These are phyloP conservation scores for Scaptodrosophila lebanonensis DNA, from an alignment of 1,140 invertebrate genomes.

Conservation along the genomic window DNA sequence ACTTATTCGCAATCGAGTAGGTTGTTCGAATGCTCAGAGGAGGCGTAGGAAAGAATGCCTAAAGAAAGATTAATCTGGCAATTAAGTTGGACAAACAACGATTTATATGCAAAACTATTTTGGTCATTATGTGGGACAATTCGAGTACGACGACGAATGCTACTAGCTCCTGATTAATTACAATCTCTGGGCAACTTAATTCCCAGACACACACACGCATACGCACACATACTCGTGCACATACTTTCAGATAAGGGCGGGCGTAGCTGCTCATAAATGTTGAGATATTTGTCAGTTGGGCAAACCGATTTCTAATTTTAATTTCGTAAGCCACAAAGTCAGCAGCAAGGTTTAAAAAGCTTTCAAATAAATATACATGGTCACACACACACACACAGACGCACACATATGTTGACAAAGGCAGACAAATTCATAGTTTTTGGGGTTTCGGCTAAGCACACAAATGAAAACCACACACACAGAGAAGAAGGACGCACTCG, in stretches of 20 bases:
- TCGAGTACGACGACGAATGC: too few species aligned
- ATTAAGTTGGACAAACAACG: conserved; percentile 63
- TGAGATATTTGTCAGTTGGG: conserved; percentile 40
- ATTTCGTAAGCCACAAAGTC: conserved; percentile 75
- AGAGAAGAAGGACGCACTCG: conserved; percentile 24
- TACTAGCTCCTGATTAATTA: conserved; percentile 59
- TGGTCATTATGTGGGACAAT: too few species aligned
- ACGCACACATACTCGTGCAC: neutral
- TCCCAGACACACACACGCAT: conserved; percentile 9
- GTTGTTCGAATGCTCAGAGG: too few species aligned
- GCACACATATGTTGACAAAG: conserved; percentile 42
- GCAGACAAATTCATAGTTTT: conserved; percentile 72
- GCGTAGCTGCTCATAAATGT: conserved; percentile 35
- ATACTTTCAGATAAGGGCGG: neutral
- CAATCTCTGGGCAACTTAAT: conserved; percentile 61
- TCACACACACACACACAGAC: conserved; percentile 19
- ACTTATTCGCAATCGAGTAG: too few species aligned
- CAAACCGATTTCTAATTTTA: conserved; percentile 75
- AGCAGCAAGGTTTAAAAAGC: conserved; percentile 71
- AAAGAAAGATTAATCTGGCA: conserved; percentile 68
- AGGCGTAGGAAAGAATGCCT: too few species aligned
- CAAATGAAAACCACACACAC: conserved; percentile 52
- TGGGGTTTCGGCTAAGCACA: conserved; percentile 52
- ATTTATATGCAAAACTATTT: conserved; percentile 61
- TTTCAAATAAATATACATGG: conserved; percentile 70